A percentile compares a stretch with the other conserved stretches of the same genome.
phyloP scores from a whole-genome alignment of 1,140 invertebrate genomes.

The Brachionus plicatilis region DNA sequence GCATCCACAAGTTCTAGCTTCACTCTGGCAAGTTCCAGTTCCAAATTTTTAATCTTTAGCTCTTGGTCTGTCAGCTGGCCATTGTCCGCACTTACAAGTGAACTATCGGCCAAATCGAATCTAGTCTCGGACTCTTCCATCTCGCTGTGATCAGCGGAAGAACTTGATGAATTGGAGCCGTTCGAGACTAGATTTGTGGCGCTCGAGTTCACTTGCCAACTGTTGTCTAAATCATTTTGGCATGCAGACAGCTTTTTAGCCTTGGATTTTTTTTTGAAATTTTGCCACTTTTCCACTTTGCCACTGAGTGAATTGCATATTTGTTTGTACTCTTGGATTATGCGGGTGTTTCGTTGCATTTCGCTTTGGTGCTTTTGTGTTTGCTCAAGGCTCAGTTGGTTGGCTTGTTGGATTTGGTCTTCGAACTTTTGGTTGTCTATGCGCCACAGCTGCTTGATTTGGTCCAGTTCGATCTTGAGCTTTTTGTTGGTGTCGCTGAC shows the following conservation, averaged over 20 bases:
- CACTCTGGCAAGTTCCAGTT: slow-evolving; percentile 32
- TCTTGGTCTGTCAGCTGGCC: not conserved
- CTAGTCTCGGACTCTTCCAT: not conserved
- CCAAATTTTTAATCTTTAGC: slow-evolving; percentile 9
- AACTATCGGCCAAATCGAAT: not conserved
- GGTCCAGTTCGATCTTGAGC: slow-evolving; percentile 19
- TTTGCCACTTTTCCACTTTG: slow-evolving; percentile 24
- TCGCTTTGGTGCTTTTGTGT: not conserved
- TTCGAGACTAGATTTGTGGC: not conserved
- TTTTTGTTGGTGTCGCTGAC: slow-evolving; percentile 32
- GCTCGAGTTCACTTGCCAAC: not conserved
- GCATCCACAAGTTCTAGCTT: slow-evolving; percentile 24
- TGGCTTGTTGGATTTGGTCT: not conserved
- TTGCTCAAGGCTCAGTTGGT: not conserved
- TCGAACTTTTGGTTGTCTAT: slow-evolving; percentile 19
- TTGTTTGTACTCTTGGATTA: slow-evolving; percentile 31
- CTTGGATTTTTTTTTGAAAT: not conserved
- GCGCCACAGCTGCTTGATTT: slow-evolving; percentile 19
- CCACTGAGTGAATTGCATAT: slow-evolving; percentile 24
- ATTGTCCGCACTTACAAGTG: not conserved
- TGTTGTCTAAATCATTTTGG: not conserved
- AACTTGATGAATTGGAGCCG: not conserved
- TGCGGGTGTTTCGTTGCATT: not conserved
- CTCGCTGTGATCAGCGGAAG: not conserved
- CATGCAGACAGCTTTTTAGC: not conserved